These are phyloP conservation scores for Lagorchestes hirsutus DNA, from an alignment of 2,797 vertebrate genomes.

Conservation along the genomic window DNA sequence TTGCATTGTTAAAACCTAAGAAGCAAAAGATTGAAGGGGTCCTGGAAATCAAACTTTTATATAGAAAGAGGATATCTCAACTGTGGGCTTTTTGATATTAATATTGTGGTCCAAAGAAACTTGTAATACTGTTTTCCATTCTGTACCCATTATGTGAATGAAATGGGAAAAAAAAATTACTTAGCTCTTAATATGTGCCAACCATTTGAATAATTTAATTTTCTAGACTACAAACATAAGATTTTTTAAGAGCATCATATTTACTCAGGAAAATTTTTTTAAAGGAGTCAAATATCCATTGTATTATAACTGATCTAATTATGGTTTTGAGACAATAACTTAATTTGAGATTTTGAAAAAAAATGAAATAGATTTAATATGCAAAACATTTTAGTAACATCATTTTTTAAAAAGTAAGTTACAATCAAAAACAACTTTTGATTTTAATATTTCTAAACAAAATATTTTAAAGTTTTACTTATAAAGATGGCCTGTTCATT, in stretches of 20 bases:
- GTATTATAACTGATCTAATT: neutral
- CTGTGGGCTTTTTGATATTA: neutral
- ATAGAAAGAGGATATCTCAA: neutral
- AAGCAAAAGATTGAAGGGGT: neutral
- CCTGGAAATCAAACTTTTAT: neutral
- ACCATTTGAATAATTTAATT: conserved; percentile 23
- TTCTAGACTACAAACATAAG: conserved; percentile 22
- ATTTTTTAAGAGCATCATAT: conserved; percentile 31
- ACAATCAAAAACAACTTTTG: neutral
- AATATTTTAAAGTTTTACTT: conserved; percentile 19
- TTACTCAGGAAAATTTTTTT: conserved; percentile 45
- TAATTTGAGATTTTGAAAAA: conserved; percentile 36
- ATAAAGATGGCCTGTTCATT: conserved; percentile 1
- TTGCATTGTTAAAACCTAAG: neutral
- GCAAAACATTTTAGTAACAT: conserved; percentile 24
- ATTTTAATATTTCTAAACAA: neutral
- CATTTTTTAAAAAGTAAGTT: neutral
- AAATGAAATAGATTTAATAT: conserved; percentile 29
- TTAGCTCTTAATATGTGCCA: neutral
- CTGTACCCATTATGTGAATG: conserved; percentile 35
- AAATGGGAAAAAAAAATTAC: neutral
- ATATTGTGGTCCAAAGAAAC: neutral
- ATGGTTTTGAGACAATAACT: conserved; percentile 29
- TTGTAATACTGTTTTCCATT: neutral
- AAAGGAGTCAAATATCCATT: conserved; percentile 22